These are phyloP conservation scores for Geopemphigus sp. DNA, from an alignment of 1,140 invertebrate species.

Conservation along the genomic window DNA sequence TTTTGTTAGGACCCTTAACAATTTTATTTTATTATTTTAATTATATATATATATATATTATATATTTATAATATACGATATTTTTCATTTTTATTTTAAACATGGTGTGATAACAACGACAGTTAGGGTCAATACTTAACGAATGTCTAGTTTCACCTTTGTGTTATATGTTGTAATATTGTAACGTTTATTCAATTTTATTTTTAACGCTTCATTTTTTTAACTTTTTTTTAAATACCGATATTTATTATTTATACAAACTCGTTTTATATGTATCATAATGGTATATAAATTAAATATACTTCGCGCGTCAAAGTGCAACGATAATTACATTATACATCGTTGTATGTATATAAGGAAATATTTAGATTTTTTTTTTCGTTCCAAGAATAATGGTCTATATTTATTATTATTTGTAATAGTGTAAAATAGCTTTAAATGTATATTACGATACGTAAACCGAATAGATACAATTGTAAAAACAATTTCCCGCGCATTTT, in stretches of 20 bases:
- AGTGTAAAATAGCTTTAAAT: not conserved
- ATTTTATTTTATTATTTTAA: not conserved
- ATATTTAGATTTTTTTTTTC: not conserved
- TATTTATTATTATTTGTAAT: not conserved
- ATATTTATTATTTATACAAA: conserved; percentile 17
- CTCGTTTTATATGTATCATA: not conserved
- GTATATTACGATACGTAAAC: not conserved
- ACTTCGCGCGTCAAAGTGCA: too few species aligned
- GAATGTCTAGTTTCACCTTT: not conserved
- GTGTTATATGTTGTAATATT: not conserved
- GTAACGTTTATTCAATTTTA: too few species aligned
- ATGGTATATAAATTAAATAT: not conserved
- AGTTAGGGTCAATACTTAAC: not conserved
- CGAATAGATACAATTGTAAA: not conserved
- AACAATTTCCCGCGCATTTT: not conserved
- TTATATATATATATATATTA: too few species aligned
- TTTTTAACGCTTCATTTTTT: conserved; percentile 10
- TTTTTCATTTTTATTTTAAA: conserved; percentile 6
- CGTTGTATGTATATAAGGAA: not conserved
- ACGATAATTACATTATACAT: too few species aligned
- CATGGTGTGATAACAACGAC: not conserved
- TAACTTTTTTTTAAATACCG: not conserved
- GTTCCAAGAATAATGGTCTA: too few species aligned
- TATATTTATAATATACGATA: not conserved
- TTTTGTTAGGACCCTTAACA: not conserved